phyloP scores from a whole-genome alignment of 1,140 invertebrate genomes.

The Euglossa dilemma region DNA sequence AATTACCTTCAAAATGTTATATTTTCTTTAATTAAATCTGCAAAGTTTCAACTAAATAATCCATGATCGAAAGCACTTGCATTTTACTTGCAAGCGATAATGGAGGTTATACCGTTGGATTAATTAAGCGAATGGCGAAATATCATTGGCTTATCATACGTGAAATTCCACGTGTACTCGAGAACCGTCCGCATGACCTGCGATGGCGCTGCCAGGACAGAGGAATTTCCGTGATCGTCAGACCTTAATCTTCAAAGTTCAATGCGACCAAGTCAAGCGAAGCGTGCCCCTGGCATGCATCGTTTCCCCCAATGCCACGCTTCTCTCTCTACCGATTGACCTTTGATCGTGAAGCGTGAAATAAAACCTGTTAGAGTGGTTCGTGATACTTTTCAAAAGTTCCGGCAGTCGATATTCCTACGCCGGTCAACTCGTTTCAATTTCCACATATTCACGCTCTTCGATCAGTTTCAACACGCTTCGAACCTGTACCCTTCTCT shows the following conservation, averaged over 20 bases:
- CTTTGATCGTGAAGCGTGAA: slow-evolving; percentile 58
- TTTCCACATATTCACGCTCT: background rate
- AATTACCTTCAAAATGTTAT: too few species aligned
- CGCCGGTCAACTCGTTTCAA: background rate
- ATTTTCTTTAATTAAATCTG: too few species aligned
- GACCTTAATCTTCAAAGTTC: slow-evolving; percentile 48
- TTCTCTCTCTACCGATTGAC: slow-evolving; percentile 22
- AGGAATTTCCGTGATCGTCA: slow-evolving; percentile 28
- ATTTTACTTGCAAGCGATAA: too few species aligned
- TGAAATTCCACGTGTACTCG: slow-evolving; percentile 26
- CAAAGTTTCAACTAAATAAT: too few species aligned
- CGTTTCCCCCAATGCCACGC: slow-evolving; percentile 13
- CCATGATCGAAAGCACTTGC: too few species aligned
- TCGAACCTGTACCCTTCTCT: background rate
- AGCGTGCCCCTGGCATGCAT: slow-evolving; percentile 10
- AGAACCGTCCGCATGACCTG: background rate
- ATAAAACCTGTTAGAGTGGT: slow-evolving; percentile 28
- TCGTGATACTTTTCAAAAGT: background rate
- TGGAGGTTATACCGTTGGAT: too few species aligned
- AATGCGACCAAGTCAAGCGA: slow-evolving; percentile 7
- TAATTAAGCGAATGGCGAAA: background rate
- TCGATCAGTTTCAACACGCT: background rate
- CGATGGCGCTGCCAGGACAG: background rate
- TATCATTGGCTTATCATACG: slow-evolving; percentile 3
- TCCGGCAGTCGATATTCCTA: background rate